Evolutionary conservation across 2,888 invertebrate species (phyloP), one percentile per base, ranked within the genome.

Genomic region (Didymodactylos carnosus): DNA sequence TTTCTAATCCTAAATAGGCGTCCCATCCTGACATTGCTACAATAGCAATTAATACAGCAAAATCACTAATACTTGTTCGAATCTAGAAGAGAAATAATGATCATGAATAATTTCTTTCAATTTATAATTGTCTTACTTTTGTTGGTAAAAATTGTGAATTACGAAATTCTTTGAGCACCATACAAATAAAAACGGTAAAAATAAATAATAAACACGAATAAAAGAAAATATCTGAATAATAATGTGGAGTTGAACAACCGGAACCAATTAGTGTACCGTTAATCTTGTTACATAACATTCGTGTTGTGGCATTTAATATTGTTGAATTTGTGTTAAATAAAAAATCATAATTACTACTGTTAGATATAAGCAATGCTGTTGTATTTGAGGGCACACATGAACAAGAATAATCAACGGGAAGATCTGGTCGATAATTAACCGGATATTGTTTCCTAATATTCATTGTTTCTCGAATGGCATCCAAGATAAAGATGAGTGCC

Each of bases 41-140:
- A 80, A 98, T 97, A 39, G 95, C 94, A 80, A 95, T 91, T 78
- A 95, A 91, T 1, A 98, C 95, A 39, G 95, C 91, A 83, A 98
- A 98, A 83, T 98, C 97, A 80, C 94, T 94, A 76, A 95, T 87
- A 73, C 92, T 87, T 84, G 90, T 90, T 75, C 95, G 88, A 29
- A 94, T 88, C 92, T 92, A 80, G 39, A 49, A 23, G 1, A 23
- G 10, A 27, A 27, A 6, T 14, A 25, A 39, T 11, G 1, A 62
- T 41, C 1, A 40, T 13, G 14, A 3, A 27, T 27, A 23, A 5
- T 13, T 51, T 46, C 10, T 0, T n/a, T 39, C 3, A 2, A 10
- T 35, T 19, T 13, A 4, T 39, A 40, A n/a, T n/a, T n/a, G n/a
- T n/a, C 14, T 72, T 43, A 73, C 69, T 27, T 69, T 69, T 14